phyloP scores from a whole-genome alignment of 2,888 invertebrate genomes.

The Argyresthia albistria region DNA sequence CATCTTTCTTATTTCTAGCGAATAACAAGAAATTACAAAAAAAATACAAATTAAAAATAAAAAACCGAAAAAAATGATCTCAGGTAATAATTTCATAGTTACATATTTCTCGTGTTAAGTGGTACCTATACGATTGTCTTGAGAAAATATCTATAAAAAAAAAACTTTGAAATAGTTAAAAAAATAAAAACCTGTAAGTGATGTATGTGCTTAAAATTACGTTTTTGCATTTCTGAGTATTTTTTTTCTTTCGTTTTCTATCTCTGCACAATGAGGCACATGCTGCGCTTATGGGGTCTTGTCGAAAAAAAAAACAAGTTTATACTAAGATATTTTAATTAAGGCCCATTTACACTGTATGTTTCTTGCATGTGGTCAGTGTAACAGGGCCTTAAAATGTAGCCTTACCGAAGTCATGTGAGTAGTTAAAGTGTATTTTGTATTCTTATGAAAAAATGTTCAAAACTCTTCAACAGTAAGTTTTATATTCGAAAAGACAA shows the following conservation, averaged over 20 bases:
- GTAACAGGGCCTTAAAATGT: no score
- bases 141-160: neutral
- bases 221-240: neutral
- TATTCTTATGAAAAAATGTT: neutral
- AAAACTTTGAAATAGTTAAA: neutral
- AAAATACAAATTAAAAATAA: slow-evolving; percentile 36
- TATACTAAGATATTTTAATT: neutral
- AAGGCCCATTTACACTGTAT: neutral
- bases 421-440: neutral
- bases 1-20: slow-evolving; percentile 25
- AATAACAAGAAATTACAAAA: slow-evolving; percentile 47
- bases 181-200: neutral
- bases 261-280: neutral
- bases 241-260: neutral
- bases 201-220: neutral
- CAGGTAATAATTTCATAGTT: slow-evolving; percentile 23
- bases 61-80: slow-evolving; percentile 60
- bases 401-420: no score
- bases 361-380: neutral
- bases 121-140: neutral
- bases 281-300: neutral
- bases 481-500: no score
- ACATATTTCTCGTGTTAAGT: slow-evolving; percentile 6
- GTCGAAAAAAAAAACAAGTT: neutral
- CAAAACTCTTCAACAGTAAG: no score